Conservation (phyloP, 2,113 vertebrate species). For the Epinephelus lanceolatus region DNA sequence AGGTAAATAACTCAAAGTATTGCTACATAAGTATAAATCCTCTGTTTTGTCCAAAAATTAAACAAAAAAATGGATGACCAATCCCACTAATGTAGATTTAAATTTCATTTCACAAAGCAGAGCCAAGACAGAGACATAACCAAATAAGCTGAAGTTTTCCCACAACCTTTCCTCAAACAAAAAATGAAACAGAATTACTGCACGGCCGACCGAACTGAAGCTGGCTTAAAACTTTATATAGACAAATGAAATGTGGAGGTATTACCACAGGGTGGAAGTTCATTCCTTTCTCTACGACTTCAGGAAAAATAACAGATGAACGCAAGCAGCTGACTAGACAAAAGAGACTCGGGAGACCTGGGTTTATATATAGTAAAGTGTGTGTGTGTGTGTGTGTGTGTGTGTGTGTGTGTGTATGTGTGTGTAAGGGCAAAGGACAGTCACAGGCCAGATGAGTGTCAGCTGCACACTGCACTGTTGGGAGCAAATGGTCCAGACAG, state of each 20-base stretch:
- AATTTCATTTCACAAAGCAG: slow-evolving; percentile 40
- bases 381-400: slow-evolving; percentile 47
- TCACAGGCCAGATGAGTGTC: slow-evolving; percentile 86
- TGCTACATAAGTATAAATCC: slow-evolving; percentile 63
- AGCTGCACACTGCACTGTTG: slow-evolving; percentile 88
- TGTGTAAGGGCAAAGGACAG: slow-evolving; percentile 55
- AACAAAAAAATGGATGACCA: slow-evolving; percentile 50
- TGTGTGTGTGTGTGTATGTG: slow-evolving; percentile 48
- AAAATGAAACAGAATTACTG: slow-evolving; percentile 31
- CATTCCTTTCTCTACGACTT: neutral
- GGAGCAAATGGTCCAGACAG: slow-evolving; percentile 87
- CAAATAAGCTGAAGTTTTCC: slow-evolving; percentile 54
- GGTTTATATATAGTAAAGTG: slow-evolving; percentile 45
- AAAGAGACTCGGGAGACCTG: slow-evolving; percentile 24
- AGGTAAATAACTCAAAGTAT: slow-evolving; percentile 65
- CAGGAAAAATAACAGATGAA: slow-evolving; percentile 15
- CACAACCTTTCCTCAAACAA: slow-evolving; percentile 36
- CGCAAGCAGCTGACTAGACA: slow-evolving; percentile 50
- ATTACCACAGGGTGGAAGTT: neutral
- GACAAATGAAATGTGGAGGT: neutral
- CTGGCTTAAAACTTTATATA: slow-evolving; percentile 12
- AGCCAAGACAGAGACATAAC: slow-evolving; percentile 42
- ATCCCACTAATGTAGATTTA: slow-evolving; percentile 54
- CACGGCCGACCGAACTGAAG: slow-evolving; percentile 8
- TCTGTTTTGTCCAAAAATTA: slow-evolving; percentile 44